phyloP scores from a whole-genome alignment of 2,888 invertebrate genomes.

The Penaeus monodon region DNA sequence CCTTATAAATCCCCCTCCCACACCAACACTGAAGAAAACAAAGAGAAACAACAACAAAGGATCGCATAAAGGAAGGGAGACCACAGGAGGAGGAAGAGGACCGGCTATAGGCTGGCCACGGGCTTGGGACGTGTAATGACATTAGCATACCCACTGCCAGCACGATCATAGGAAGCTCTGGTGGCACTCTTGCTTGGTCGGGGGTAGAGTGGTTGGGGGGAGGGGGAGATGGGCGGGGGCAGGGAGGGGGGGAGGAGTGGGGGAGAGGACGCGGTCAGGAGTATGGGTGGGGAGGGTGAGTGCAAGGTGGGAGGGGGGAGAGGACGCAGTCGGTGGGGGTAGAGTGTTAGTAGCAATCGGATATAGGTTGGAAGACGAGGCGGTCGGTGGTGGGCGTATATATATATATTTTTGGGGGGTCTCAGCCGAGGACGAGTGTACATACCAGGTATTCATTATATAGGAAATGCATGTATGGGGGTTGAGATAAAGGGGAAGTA shows the following conservation, averaged over 20 bases:
- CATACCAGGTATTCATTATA: neutral
- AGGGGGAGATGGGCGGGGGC: too few species aligned
- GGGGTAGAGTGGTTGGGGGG: too few species aligned
- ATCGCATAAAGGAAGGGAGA: neutral
- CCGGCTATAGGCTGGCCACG: neutral
- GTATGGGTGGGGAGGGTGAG: neutral
- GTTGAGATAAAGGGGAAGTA: neutral
- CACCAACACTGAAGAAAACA: too few species aligned
- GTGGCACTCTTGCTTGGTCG: too few species aligned
- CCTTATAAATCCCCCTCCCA: neutral
- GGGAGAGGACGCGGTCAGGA: neutral
- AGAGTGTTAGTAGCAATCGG: neutral
- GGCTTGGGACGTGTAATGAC: neutral
- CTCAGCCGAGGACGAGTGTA: too few species aligned
- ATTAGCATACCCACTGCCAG: neutral
- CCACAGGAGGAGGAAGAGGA: neutral
- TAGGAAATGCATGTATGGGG: neutral
- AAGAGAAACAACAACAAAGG: neutral
- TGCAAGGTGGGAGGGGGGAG: neutral
- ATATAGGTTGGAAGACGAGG: neutral
- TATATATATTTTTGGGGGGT: too few species aligned
- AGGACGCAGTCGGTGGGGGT: neutral
- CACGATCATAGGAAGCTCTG: neutral
- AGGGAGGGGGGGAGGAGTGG: neutral
- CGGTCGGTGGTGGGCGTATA: neutral